A percentile compares a stretch with the other conserved stretches of the same genome.
Evolutionary conservation across 1,140 invertebrate genomes (phyloP).

Genomic region (Hyphantria cunea): DNA sequence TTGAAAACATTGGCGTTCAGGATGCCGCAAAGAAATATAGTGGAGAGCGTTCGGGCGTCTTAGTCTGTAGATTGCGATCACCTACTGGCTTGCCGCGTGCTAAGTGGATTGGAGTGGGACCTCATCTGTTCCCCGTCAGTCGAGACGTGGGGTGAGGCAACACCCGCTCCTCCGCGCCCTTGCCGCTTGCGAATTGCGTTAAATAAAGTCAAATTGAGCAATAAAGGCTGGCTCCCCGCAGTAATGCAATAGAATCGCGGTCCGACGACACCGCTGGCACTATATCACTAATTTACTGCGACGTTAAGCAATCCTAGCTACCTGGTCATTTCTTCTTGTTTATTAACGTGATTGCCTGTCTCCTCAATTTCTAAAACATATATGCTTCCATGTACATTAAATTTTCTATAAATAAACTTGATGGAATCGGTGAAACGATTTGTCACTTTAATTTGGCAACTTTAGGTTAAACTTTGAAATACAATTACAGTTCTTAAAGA

Average conservation of each 20-base stretch:
- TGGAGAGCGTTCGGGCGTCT: constrained; percentile 52
- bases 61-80: constrained; percentile 63
- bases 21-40: constrained; percentile 25
- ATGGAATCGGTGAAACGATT: too few species aligned
- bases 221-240: constrained; percentile 73
- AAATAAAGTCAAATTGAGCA: constrained; percentile 82
- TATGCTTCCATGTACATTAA: too few species aligned
- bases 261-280: constrained; percentile 46
- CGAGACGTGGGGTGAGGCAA: constrained; percentile 43
- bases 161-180: constrained; percentile 30
- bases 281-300: constrained; percentile 64
- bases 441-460: too few species aligned
- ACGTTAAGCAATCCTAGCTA: constrained; percentile 6
- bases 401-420: too few species aligned
- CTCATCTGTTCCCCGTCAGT: constrained; percentile 75
- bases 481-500: too few species aligned
- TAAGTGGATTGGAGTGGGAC: constrained; percentile 78
- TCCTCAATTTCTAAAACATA: too few species aligned
- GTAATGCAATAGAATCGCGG: constrained; percentile 70
- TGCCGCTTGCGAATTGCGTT: constrained; percentile 69
- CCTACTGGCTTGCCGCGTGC: constrained; percentile 59
- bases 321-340: constrained; percentile 8
- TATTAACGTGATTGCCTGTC: neutral
- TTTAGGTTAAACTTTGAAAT: too few species aligned
- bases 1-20: constrained; percentile 21